Conservation (phyloP, 64 coral and sea anemone genomes). For the Stichodactyla mertensii region DNA sequence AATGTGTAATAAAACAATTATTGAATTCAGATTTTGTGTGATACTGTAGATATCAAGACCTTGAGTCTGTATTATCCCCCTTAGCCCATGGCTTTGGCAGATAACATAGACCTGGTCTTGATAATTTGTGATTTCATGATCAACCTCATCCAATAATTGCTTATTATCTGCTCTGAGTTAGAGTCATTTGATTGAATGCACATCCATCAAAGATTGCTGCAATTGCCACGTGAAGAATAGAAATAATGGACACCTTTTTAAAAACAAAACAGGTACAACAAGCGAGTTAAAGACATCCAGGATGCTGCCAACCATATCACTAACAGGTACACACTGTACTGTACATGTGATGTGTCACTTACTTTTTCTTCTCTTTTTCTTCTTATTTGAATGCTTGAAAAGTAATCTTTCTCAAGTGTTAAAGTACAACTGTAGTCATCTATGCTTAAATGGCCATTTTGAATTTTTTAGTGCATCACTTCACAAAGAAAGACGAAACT, state of each 20-base stretch:
- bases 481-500: constrained; percentile 90
- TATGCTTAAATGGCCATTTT: not conserved
- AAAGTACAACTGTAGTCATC: not conserved
- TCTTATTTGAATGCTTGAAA: not conserved
- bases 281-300: constrained; percentile 89
- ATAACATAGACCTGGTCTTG: no score
- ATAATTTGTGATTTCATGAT: no score
- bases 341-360: not conserved
- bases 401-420: not conserved
- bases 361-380: no score
- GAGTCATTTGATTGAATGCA: no score
- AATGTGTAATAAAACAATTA: no score
- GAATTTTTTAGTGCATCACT: constrained; percentile 41
- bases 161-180: no score
- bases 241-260: not conserved
- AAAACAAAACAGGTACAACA: constrained; percentile 52
- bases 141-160: no score
- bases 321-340: constrained; percentile 48
- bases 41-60: no score
- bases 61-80: no score
- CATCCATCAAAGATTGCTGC: no score
- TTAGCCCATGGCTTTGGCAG: no score
- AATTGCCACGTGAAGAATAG: not conserved
- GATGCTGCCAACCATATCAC: constrained; percentile 57
- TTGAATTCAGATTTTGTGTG: no score